Evolutionary conservation across 2,113 vertebrate species (phyloP), one percentile per base, ranked within the genome.

Genomic region (Poecile atricapillus): DNA sequence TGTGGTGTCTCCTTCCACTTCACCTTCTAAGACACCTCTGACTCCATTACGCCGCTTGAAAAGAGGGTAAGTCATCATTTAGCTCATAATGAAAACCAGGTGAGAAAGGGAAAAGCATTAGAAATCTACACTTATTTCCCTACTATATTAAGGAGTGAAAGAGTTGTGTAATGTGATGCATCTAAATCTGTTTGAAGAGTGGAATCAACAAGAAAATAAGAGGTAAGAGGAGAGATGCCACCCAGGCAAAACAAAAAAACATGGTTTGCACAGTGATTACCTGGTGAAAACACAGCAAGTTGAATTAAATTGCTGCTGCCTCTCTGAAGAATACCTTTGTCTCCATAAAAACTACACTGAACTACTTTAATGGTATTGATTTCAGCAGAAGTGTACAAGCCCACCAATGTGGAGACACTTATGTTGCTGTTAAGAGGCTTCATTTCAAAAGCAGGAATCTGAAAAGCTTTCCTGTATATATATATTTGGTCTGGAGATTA

Each of bases 361-460:
- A 90, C 41, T 86, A 13, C 39, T 88, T 92, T 49, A 83, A 60
- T n/a, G 15, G 28, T 88, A 95, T 87, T 77, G 88, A 94, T 81
- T 96, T 77, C 81, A 88, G 76, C 81, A 79, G 47, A 77, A 86
- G 37, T 67, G 31, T 86, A 55, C 63, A 88, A 90, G 52, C 31
- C 31, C 31, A 71, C 37, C 16, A 11, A 78, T 25, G 7, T 14
- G 27, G 63, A 88, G 24, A 43, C 52, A 64, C 50, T 95, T 83
- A 73, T 1, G 35, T 52, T 83, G 24, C 46, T 79, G 46, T 71
- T 64, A 75, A 94, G 52, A 84, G 37, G 63, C 27, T 93, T 87
- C 85, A 79, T 94, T 80, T 69, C 82, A 93, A 83, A 80, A 80
- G 47, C 19, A 68, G 41, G 43, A 87, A 37, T 56, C 41, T 82